A percentile compares a stretch with the other conserved stretches of the same genome.
phyloP scores from a whole-genome alignment of 2,797 vertebrate species.

The Chaetodon trifasciatus region DNA sequence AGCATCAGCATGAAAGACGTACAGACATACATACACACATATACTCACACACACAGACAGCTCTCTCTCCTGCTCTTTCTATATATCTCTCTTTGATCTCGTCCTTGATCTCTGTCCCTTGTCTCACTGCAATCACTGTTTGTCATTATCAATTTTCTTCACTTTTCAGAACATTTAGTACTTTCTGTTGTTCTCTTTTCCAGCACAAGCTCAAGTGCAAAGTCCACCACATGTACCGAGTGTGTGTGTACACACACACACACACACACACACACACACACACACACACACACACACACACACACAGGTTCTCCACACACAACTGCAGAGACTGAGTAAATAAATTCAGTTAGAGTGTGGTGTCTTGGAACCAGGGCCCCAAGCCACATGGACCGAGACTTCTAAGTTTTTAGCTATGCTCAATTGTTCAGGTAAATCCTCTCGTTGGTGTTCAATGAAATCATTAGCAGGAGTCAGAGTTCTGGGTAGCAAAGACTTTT shows the following conservation, averaged over 20 bases:
- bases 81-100: not conserved
- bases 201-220: slow-evolving; percentile 46
- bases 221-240: slow-evolving; percentile 51
- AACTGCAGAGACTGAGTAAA: slow-evolving; percentile 32
- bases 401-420: too few species aligned
- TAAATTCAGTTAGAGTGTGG: too few species aligned
- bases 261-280: slow-evolving; percentile 13
- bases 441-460: too few species aligned
- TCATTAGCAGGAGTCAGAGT: too few species aligned
- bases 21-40: slow-evolving; percentile 10
- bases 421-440: too few species aligned
- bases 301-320: not conserved
- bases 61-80: not conserved
- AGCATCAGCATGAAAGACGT: slow-evolving; percentile 23
- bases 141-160: slow-evolving; percentile 32
- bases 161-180: slow-evolving; percentile 56
- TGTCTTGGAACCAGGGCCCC: too few species aligned
- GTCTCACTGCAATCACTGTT: slow-evolving; percentile 15
- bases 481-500: too few species aligned
- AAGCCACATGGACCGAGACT: too few species aligned
- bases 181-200: slow-evolving; percentile 21
- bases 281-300: not conserved
- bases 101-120: not conserved
- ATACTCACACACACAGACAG: slow-evolving; percentile 7
- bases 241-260: slow-evolving; percentile 13